Base-by-base conservation (phyloP, 2,113 vertebrate genomes). In the Cyprinus carpio region DNA sequence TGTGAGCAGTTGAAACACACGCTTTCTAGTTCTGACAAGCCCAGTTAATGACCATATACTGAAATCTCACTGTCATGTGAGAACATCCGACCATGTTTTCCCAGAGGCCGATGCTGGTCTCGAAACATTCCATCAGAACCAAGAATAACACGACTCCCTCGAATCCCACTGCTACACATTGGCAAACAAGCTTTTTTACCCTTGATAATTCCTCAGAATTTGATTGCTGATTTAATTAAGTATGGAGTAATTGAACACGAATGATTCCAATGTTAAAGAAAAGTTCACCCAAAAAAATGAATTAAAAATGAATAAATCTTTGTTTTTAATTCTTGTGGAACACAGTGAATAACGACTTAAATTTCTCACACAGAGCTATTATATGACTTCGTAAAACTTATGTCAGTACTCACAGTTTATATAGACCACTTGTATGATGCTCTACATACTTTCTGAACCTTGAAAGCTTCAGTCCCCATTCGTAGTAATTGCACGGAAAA, bases 11-110 rank as follows among this genome's bases (percentile, higher is more conserved):
- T 0, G 60, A 54, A 78, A 78, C 15, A 6, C 75, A 78, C 25
- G 3, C 18, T 69, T 54, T 84, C 83, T 76, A 65, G 72, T 77
- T 84, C 58, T 82, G 64, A 82, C 80, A 82, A 82, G 80, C 80
- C 80, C 80, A 69, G 46, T 16, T 82, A 71, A 82, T 71, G 80
- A 71, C 64, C 64, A 31, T 34, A 82, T 3, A 51, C 27, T 82
- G 29, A 82, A 82, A 71, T 54, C 80, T 82, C 65, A 82, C 27
- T 51, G 80, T 71, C 80, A 82, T 82, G 64, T 71, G 64, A 82
- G 80, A 82, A 82, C 27, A 54, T 82, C 64, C 18, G 12, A 71
- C 10, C 64, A 3, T 82, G 80, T 82, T 82, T 82, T 82, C 80
- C 64, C 80, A 82, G 80, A 82, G 80, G 80, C 80, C 29, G 64